These are phyloP conservation scores for Lypha dubia DNA, from an alignment of 2,888 invertebrate species.

Conservation along the genomic window DNA sequence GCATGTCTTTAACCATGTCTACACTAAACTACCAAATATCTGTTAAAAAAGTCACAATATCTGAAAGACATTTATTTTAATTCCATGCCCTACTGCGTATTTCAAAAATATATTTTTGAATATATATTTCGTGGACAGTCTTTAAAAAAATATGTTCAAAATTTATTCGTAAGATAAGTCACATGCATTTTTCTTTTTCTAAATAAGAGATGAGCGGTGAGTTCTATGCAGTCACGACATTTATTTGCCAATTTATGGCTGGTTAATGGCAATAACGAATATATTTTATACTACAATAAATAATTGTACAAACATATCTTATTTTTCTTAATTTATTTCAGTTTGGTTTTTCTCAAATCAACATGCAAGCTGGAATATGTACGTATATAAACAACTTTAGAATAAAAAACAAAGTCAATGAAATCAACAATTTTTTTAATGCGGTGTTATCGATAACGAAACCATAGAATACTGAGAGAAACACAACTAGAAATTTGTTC, in stretches of 20 bases:
- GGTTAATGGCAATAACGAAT: constrained; percentile 81
- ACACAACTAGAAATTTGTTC: not conserved
- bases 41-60: no score
- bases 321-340: constrained; percentile 37
- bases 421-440: constrained; percentile 35
- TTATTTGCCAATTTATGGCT: constrained; percentile 80
- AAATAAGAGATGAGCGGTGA: constrained; percentile 64
- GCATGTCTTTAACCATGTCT: no score
- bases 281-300: constrained; percentile 80
- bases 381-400: constrained; percentile 20
- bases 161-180: constrained; percentile 18
- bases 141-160: constrained; percentile 4
- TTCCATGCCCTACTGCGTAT: no score
- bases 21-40: no score
- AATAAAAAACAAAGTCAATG: constrained; percentile 31
- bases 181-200: not conserved
- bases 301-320: constrained; percentile 74
- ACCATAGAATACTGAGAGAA: constrained; percentile 2
- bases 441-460: constrained; percentile 35
- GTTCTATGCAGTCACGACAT: constrained; percentile 74
- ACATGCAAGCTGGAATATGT: constrained; percentile 44
- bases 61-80: no score
- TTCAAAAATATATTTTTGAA: no score
- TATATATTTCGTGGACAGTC: constrained; percentile 6
- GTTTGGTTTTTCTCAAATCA: constrained; percentile 12